These are phyloP conservation scores for Pagetopsis macropterus DNA, from an alignment of 2,797 vertebrate species.

Conservation along the genomic window DNA sequence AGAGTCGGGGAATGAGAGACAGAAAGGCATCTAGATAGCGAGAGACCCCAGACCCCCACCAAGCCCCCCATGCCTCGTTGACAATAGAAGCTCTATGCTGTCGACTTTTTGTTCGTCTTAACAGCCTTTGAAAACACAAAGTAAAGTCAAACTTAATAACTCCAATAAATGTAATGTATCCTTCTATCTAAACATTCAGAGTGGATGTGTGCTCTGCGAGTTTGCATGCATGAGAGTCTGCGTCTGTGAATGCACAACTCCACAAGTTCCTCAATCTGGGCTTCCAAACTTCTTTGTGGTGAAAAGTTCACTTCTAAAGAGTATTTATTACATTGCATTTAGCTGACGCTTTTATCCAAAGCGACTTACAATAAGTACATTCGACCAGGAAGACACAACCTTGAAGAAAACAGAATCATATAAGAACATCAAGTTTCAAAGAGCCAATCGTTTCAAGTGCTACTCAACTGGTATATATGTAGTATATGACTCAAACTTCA, in stretches of 20 bases:
- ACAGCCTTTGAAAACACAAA: constrained; percentile 63
- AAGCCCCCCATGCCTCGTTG: constrained; percentile 54
- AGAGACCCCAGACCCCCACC: constrained; percentile 68
- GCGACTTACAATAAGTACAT: no score
- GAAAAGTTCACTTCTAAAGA: constrained; percentile 1
- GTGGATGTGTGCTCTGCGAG: constrained; percentile 18
- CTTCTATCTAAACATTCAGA: constrained; percentile 47
- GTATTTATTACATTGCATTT: no score
- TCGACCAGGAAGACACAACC: no score
- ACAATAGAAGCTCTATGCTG: constrained; percentile 76
- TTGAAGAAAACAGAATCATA: no score
- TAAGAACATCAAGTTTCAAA: no score
- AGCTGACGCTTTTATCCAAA: no score
- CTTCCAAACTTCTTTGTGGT: constrained; percentile 17
- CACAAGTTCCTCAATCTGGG: constrained; percentile 22
- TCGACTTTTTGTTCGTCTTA: constrained; percentile 55
- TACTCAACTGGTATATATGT: no score
- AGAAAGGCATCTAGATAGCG: constrained; percentile 71
- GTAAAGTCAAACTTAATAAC: constrained; percentile 65
- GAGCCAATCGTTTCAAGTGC: no score
- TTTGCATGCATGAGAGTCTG: constrained; percentile 18
- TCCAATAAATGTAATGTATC: constrained; percentile 54
- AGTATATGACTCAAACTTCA: not conserved
- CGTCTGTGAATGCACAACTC: not conserved
- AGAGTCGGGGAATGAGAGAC: constrained; percentile 48